phyloP scores from a whole-genome alignment of 2,113 vertebrate genomes.

The Donacobius atricapilla region DNA sequence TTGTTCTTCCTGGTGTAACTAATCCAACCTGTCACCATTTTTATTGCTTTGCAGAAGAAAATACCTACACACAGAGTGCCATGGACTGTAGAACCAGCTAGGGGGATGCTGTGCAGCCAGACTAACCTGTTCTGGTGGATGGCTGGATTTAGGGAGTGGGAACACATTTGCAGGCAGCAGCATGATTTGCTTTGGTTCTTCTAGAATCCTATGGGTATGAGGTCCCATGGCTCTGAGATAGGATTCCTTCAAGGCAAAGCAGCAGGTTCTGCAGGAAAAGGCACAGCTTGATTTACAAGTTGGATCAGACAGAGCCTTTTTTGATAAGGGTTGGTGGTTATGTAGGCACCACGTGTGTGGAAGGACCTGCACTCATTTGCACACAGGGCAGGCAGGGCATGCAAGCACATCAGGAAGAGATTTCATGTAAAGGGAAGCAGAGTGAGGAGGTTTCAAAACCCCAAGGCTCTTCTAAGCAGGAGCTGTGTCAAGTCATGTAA shows the following conservation, averaged over 20 bases:
- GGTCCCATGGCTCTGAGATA: not conserved
- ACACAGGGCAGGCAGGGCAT: not conserved
- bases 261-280: not conserved
- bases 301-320: not conserved
- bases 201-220: not conserved
- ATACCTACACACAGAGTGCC: not conserved
- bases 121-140: not conserved
- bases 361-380: not conserved
- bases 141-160: not conserved
- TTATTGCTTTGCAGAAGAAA: not conserved
- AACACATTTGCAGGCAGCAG: not conserved
- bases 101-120: not conserved
- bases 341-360: accelerated
- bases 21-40: not conserved
- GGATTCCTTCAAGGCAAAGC: not conserved
- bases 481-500: not conserved
- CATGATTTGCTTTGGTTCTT: not conserved
- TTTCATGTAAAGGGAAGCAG: not conserved
- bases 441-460: not conserved
- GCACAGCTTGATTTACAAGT: not conserved
- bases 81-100: not conserved
- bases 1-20: not conserved
- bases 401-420: not conserved
- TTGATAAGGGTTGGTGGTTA: not conserved
- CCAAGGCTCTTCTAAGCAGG: not conserved